These are phyloP conservation scores for Luperina testacea DNA, from an alignment of 2,888 invertebrate species.

Conservation along the genomic window DNA sequence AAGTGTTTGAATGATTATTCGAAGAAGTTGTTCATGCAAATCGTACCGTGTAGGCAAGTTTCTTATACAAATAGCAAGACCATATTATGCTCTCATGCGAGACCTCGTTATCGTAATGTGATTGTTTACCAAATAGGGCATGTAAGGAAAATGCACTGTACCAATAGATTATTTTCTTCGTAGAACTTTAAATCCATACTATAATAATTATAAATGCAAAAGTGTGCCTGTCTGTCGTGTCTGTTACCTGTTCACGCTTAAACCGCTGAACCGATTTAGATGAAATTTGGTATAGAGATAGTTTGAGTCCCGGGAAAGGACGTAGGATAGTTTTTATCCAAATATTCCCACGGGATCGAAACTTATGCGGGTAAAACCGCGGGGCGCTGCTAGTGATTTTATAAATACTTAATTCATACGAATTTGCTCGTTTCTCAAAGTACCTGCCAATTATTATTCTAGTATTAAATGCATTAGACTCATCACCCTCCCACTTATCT, in stretches of 20 bases:
- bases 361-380: too few species aligned
- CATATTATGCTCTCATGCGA: not conserved
- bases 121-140: slow-evolving; percentile 10
- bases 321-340: too few species aligned
- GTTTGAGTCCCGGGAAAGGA: too few species aligned
- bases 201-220: too few species aligned
- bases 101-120: not conserved
- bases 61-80: slow-evolving; percentile 1
- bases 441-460: slow-evolving; percentile 18
- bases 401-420: not conserved
- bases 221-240: too few species aligned
- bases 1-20: not conserved
- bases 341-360: too few species aligned
- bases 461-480: slow-evolving; percentile 38
- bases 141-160: slow-evolving; percentile 10
- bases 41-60: not conserved
- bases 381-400: not conserved
- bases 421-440: not conserved
- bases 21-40: not conserved
- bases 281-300: too few species aligned
- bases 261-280: too few species aligned
- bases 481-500: slow-evolving; percentile 18
- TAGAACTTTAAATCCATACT: not conserved
- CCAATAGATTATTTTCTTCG: not conserved
- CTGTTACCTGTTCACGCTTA: too few species aligned